These are phyloP conservation scores for Tetragonisca angustula DNA, from an alignment of 2,888 invertebrate species.

Conservation along the genomic window DNA sequence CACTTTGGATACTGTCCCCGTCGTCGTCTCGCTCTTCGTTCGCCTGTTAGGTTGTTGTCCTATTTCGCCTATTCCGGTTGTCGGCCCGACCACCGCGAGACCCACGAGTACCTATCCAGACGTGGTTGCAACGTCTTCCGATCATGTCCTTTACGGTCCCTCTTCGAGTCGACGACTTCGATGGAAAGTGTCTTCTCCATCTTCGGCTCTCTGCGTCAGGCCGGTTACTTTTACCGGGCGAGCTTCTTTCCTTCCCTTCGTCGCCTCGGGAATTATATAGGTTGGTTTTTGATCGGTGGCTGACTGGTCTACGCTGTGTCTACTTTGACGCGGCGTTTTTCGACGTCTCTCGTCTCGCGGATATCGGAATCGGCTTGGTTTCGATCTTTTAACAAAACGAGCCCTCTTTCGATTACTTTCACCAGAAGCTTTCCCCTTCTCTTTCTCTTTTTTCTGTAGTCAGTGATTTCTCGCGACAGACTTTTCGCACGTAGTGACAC, in stretches of 20 bases:
- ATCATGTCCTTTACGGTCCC: slow-evolving; percentile 54
- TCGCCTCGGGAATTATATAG: slow-evolving; percentile 18
- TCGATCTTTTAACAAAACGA: slow-evolving; percentile 8
- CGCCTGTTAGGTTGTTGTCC: slow-evolving; percentile 58
- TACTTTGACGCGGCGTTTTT: slow-evolving; percentile 35
- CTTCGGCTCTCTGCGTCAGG: slow-evolving; percentile 16
- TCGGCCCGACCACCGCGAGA: not conserved
- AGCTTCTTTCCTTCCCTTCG: not conserved
- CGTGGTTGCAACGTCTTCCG: slow-evolving; percentile 38
- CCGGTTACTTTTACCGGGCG: slow-evolving; percentile 40
- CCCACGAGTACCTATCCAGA: not conserved
- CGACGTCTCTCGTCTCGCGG: not conserved
- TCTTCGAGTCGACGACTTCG: slow-evolving; percentile 21
- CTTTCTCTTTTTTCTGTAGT: not conserved
- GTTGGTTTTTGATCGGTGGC: slow-evolving; percentile 25
- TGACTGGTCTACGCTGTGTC: not conserved
- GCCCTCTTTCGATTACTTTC: slow-evolving; percentile 32
- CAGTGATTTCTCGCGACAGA: not conserved
- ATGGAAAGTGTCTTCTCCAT: slow-evolving; percentile 56
- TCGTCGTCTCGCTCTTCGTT: slow-evolving; percentile 68
- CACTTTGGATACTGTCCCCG: slow-evolving; percentile 51
- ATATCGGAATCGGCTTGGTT: not conserved
- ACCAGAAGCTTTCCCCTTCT: slow-evolving; percentile 6
- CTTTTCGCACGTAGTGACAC: slow-evolving; percentile 8
- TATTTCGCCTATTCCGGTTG: slow-evolving; percentile 60